Evolutionary conservation across 2,888 invertebrate genomes (phyloP).

Genomic region (Hypercompe scribonia): DNA sequence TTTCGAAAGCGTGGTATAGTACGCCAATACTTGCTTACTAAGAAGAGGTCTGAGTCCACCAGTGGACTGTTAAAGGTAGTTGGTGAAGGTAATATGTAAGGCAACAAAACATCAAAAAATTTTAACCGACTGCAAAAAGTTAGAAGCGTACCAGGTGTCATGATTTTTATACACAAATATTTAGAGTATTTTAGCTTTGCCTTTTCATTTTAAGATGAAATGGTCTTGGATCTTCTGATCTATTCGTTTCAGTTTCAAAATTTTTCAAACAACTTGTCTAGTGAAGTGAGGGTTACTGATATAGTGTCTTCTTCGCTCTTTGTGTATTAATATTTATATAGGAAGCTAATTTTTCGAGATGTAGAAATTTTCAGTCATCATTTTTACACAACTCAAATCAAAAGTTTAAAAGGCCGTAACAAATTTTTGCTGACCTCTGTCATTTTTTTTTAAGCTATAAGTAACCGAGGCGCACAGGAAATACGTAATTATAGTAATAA

Average conservation of each 20-base stretch:
- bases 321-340: not conserved
- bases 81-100: too few relatives aligned
- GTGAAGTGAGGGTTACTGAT: not conserved
- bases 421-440: slow-evolving; percentile 5
- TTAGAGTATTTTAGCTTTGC: not conserved
- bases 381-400: not conserved
- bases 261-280: not conserved
- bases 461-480: not conserved
- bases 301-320: not conserved
- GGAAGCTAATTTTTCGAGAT: not conserved
- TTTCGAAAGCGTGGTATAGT: too few relatives aligned
- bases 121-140: not conserved
- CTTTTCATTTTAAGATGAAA: not conserved
- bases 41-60: too few relatives aligned
- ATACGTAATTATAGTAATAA: not conserved
- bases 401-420: not conserved
- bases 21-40: too few relatives aligned
- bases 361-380: not conserved
- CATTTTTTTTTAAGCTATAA: not conserved
- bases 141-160: not conserved
- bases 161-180: not conserved
- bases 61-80: too few relatives aligned
- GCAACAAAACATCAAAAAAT: not conserved
- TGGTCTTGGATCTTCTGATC: too few relatives aligned
- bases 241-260: too few relatives aligned